Base-by-base conservation (phyloP, 2,888 invertebrate genomes). In the Hermaeophaga mercurialis region DNA sequence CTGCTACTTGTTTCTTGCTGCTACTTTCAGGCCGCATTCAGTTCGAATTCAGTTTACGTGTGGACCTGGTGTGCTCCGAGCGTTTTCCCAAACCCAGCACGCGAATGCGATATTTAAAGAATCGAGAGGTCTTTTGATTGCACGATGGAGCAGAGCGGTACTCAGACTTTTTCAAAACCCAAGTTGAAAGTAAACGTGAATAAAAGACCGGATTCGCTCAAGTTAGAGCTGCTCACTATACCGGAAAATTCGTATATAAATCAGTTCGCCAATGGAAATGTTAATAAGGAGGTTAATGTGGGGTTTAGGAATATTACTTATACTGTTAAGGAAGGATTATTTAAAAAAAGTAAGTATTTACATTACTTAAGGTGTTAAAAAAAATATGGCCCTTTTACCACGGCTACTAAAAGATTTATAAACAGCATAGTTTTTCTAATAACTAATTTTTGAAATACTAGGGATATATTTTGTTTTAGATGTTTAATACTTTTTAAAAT, bases 271-370 rank as follows among this genome's bases (percentile, higher is more conserved):
- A 61, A 64, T 11, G 54, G 58, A 24, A 43, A 43, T 26, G 50
- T 46, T 5, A 56, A 55, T 6, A 65, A 65, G 26, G 62, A 65
- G 33, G 79, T 88, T 43, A 84, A 86, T 70, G 80, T 90, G 64
- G 82, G 84, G 61, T 90, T 90, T 72, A 80, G 82, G 70, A 82
- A 88, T 69, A 75, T 90, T 56, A 82, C 81, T 41, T 89, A 87
- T 73, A 80, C 80, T 15, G 87, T 89, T 6, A 81, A 83, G 58
- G 81, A 82, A 65, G 84, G 84, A 58, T n/a, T 52, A 24, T 43
- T 52, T 34, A 52, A 19, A 34, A 52, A 18, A 43, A 43, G 52
- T 52, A 34, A 52, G 52, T 52, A 43, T 41, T 33, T 8, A 11
- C n/a, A 11, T 33, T 33, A 22, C 6, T 22, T n/a, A n/a, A n/a